A percentile compares a stretch with the other conserved stretches of the same genome.
Conservation (phyloP, 1,140 invertebrate genomes). For the Drosophila persimilis region DNA sequence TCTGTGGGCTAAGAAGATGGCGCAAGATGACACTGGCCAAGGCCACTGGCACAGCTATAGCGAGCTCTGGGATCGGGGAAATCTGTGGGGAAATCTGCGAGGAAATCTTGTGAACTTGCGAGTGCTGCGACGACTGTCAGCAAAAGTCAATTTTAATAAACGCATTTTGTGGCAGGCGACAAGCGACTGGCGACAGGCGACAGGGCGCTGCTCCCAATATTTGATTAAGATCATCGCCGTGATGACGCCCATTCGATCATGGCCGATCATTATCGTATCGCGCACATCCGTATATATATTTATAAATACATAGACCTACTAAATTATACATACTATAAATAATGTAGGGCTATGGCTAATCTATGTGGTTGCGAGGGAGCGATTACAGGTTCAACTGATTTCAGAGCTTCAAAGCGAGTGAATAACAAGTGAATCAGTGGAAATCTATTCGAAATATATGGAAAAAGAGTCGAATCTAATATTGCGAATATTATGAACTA, state of each 20-base stretch:
- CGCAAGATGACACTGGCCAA: conserved; percentile 63
- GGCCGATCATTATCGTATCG: conserved; percentile 58
- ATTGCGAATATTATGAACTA: no score
- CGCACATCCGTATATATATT: conserved; percentile 23
- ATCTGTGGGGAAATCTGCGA: conserved; percentile 4
- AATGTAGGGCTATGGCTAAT: conserved; percentile 42
- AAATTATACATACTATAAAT: not conserved
- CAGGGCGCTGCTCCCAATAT: conserved; percentile 55
- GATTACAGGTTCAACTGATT: conserved; percentile 33
- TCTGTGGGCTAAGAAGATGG: not conserved
- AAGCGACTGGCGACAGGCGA: conserved; percentile 38
- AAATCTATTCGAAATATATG: no score
- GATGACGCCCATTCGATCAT: conserved; percentile 27
- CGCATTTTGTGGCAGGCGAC: conserved; percentile 60
- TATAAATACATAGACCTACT: conserved; percentile 8
- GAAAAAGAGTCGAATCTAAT: no score
- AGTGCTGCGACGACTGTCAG: conserved; percentile 41
- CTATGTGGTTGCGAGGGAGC: conserved; percentile 19
- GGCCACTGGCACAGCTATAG: conserved; percentile 53
- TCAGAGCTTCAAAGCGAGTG: not conserved
- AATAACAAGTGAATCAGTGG: no score
- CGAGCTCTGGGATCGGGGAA: conserved; percentile 3
- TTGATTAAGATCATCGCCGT: conserved; percentile 63
- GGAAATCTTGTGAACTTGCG: conserved; percentile 21
- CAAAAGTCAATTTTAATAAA: conserved; percentile 60